A percentile compares a stretch with the other conserved stretches of the same genome.
These are phyloP conservation scores for Trachurus trachurus DNA, from an alignment of 2,797 vertebrate species.

Conservation along the genomic window DNA sequence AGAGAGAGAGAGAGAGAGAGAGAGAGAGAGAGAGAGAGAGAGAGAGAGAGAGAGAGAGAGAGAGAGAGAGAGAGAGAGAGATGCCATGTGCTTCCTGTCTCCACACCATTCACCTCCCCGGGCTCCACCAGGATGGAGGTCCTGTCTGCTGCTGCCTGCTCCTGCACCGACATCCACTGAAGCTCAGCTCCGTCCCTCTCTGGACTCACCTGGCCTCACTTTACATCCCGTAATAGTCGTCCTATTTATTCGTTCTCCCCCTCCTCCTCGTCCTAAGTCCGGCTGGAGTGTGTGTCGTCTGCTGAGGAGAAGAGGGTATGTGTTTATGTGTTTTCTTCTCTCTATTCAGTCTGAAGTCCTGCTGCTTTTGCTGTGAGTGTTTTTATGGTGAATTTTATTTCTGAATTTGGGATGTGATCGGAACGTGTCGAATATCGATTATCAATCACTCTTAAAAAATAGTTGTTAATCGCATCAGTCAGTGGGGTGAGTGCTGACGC, in stretches of 20 bases:
- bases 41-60: slow-evolving; percentile 27
- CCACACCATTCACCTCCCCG: slow-evolving; percentile 80
- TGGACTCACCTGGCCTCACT: slow-evolving; percentile 36
- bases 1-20: slow-evolving; percentile 30
- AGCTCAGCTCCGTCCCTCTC: slow-evolving; percentile 14
- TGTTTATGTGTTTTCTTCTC: slow-evolving; percentile 34
- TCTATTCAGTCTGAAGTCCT: not conserved
- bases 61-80: slow-evolving; percentile 67
- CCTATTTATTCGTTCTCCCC: slow-evolving; percentile 15
- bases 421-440: not conserved
- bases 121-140: slow-evolving; percentile 83
- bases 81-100: slow-evolving; percentile 87
- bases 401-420: not conserved
- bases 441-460: not conserved
- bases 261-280: slow-evolving; percentile 1
- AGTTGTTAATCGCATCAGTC: not conserved
- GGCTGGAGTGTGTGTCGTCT: slow-evolving; percentile 58
- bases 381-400: not conserved
- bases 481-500: not conserved
- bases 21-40: slow-evolving; percentile 29
- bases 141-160: slow-evolving; percentile 66
- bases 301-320: slow-evolving; percentile 69
- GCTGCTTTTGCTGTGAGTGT: not conserved
- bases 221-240: slow-evolving; percentile 21
- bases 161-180: slow-evolving; percentile 62